Evolutionary conservation across 2,797 vertebrate genomes (phyloP).

Genomic region (Bovichtus variegatus): DNA sequence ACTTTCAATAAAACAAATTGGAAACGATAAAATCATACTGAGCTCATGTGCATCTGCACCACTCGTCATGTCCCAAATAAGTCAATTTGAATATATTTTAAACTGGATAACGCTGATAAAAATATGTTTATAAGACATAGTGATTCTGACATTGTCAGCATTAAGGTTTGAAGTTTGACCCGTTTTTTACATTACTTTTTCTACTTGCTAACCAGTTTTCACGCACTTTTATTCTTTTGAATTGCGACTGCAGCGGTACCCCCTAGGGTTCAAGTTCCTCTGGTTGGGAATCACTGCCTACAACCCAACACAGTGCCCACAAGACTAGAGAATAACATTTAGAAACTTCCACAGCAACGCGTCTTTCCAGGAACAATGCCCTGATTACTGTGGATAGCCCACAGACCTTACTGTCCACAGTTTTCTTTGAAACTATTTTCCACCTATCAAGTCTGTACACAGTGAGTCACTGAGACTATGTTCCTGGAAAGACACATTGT

Average conservation of each 20-base stretch:
- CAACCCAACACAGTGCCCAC: background rate
- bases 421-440: slow-evolving; percentile 37
- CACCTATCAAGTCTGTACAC: slow-evolving; percentile 26
- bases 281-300: background rate
- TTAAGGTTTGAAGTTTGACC: no score
- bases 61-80: background rate
- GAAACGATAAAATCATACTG: background rate
- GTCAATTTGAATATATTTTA: background rate
- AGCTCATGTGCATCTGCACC: background rate
- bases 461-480: slow-evolving; percentile 2
- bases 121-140: background rate
- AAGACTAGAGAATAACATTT: background rate
- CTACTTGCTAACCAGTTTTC: background rate
- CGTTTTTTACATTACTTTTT: no score
- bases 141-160: background rate
- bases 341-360: slow-evolving; percentile 8
- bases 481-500: slow-evolving; percentile 41
- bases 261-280: background rate
- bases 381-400: slow-evolving; percentile 23
- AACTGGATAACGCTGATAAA: background rate
- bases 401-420: slow-evolving; percentile 44
- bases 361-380: slow-evolving; percentile 45
- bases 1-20: background rate
- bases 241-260: background rate
- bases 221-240: background rate